Evolutionary conservation across 2,113 vertebrate species (phyloP).

Genomic region (Labeo catla): DNA sequence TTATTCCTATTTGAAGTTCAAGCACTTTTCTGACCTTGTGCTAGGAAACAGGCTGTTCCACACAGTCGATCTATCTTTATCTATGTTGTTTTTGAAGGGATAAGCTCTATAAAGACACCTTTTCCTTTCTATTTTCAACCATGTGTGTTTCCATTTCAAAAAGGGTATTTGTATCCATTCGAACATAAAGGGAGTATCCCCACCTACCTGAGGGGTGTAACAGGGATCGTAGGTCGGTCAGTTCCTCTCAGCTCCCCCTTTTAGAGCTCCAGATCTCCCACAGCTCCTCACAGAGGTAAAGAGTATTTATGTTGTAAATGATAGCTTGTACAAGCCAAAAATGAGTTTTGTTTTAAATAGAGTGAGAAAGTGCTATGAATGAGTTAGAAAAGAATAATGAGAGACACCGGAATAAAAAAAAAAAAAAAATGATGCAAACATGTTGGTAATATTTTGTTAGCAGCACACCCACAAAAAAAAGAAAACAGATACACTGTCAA

Average conservation of each 20-base stretch:
- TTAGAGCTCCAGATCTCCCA: constrained; percentile 45
- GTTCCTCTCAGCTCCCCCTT: constrained; percentile 17
- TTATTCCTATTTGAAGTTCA: constrained; percentile 63
- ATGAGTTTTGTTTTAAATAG: not conserved
- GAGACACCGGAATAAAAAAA: not conserved
- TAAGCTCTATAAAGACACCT: constrained; percentile 73
- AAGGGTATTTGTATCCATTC: constrained; percentile 72
- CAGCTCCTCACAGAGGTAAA: constrained; percentile 23
- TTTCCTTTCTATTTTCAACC: constrained; percentile 70
- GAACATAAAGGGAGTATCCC: constrained; percentile 72
- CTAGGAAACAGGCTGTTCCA: constrained; percentile 65
- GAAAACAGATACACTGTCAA: not conserved
- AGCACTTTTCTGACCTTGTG: constrained; percentile 59
- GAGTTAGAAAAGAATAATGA: not conserved
- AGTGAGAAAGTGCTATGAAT: not conserved
- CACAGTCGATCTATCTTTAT: constrained; percentile 66
- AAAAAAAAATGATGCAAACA: not conserved
- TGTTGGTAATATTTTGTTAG: too few species aligned
- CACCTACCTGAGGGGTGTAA: constrained; percentile 71
- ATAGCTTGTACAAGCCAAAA: constrained; percentile 28
- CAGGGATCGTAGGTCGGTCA: constrained; percentile 56
- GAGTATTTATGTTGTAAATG: constrained; percentile 35
- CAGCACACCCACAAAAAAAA: not conserved
- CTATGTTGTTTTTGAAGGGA: constrained; percentile 73
- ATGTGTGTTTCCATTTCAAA: constrained; percentile 79